Conservation (phyloP, 2,888 invertebrate genomes). For the Yponomeuta evonymella region DNA sequence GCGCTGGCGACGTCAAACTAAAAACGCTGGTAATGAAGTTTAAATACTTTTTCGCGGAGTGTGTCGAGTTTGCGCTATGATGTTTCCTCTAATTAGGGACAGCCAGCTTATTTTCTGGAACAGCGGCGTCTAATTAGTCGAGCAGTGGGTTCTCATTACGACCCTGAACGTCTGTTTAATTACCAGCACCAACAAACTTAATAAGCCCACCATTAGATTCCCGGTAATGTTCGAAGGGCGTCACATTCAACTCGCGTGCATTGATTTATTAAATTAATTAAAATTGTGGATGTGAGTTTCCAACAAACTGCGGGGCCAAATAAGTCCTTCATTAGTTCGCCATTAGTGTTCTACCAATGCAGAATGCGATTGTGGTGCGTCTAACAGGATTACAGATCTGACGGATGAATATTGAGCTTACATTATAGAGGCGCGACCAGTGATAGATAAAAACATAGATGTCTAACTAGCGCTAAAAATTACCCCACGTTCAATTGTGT, state of each 20-base stretch:
- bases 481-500: no score
- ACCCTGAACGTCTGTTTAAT: conserved; percentile 39
- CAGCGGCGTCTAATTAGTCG: conserved; percentile 55
- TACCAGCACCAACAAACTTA: conserved; percentile 52
- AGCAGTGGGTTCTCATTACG: conserved; percentile 46
- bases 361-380: not conserved
- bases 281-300: conserved; percentile 7
- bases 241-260: not conserved
- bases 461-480: no score
- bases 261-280: conserved; percentile 15
- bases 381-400: not conserved
- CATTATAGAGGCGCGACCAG: not conserved
- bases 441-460: no score
- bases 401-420: not conserved
- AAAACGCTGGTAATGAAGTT: conserved; percentile 24
- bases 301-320: conserved; percentile 4
- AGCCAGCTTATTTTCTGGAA: conserved; percentile 51
- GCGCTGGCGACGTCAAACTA: not conserved
- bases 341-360: conserved; percentile 7
- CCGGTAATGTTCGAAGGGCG: conserved; percentile 23
- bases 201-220: conserved; percentile 30
- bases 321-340: conserved; percentile 11
- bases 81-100: conserved; percentile 51
- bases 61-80: conserved; percentile 33
- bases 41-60: conserved; percentile 30